phyloP scores from a whole-genome alignment of 2,888 invertebrate species.

The Eristalis arbustorum region DNA sequence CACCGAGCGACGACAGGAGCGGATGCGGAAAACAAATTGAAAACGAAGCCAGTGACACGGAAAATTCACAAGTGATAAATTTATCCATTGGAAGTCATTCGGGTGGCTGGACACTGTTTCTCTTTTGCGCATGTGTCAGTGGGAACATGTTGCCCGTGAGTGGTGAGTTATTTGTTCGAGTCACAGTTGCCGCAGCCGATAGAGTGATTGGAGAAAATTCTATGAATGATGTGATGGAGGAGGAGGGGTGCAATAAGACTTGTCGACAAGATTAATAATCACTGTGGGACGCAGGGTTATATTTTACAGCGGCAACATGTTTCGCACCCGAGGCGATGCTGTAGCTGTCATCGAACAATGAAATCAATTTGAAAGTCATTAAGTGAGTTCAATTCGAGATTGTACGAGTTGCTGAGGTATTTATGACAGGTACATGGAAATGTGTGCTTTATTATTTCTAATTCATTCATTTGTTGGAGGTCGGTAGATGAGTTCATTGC shows the following conservation, averaged over 20 bases:
- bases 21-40: conserved; percentile 68
- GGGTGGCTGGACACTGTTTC: conserved; percentile 35
- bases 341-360: conserved; percentile 65
- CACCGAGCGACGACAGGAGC: background rate
- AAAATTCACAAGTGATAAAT: conserved; percentile 73
- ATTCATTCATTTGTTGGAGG: background rate
- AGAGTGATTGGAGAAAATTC: conserved; percentile 44
- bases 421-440: conserved; percentile 9
- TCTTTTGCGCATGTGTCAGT: conserved; percentile 15
- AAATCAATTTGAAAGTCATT: conserved; percentile 51
- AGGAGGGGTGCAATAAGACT: background rate
- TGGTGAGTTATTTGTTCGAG: conserved; percentile 25
- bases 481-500: no score
- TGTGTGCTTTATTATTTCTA: background rate
- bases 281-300: conserved; percentile 39
- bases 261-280: conserved; percentile 62
- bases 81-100: conserved; percentile 65
- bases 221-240: background rate
- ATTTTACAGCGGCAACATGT: conserved; percentile 65
- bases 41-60: conserved; percentile 74
- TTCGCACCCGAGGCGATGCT: conserved; percentile 29
- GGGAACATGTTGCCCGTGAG: conserved; percentile 57
- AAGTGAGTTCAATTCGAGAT: conserved; percentile 13
- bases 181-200: background rate
- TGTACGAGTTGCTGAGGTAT: conserved; percentile 19